Evolutionary conservation across 2,113 vertebrate species (phyloP), one percentile per base, ranked within the genome.

Genomic region (Rana temporaria): DNA sequence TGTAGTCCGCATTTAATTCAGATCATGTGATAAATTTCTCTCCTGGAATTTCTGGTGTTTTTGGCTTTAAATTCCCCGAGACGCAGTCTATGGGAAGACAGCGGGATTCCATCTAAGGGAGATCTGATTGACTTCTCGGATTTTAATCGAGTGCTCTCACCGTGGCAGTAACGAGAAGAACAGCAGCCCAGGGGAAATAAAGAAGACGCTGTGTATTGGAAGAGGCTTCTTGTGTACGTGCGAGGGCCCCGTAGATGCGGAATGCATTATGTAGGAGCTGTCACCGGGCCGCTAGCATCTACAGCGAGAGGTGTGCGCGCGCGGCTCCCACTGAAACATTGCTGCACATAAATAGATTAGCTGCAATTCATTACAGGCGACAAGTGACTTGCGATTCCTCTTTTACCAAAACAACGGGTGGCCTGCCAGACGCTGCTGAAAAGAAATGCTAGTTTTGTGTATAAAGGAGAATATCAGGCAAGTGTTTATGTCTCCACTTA

Each of bases 71-170:
- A 56, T 15, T 30, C 6, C 9, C 7, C 11, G 17, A 30, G 16
- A 72, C 18, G 30, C 6, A 53, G 52, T 38, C 19, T 42, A 20
- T 12, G 32, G 4, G 15, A 70, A 48, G 26, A 18, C 52, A 14
- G 24, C 19, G 42, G 53, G 16, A 30, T 55, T 18, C 71, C 55
- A 34, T 74, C 53, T 30, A 14, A 57, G 24, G 26, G 71, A 74
- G 55, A 74, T 71, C 19, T 79, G 42, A 84, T 66, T 69, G 78
- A 87, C 81, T 86, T 75, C 53, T 86, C 71, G 34, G 57, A 70
- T 65, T 69, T 66, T 84, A 84, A 77, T 32, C 56, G 9, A 53
- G 17, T 55, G 17, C 57, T 86, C 66, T 69, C 73, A 79, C 59
- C 73, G 3, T 26, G 24, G 84, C 64, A 84, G 72, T 19, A 81